phyloP scores from a whole-genome alignment of 2,888 invertebrate genomes.

The Argyresthia goedartella region DNA sequence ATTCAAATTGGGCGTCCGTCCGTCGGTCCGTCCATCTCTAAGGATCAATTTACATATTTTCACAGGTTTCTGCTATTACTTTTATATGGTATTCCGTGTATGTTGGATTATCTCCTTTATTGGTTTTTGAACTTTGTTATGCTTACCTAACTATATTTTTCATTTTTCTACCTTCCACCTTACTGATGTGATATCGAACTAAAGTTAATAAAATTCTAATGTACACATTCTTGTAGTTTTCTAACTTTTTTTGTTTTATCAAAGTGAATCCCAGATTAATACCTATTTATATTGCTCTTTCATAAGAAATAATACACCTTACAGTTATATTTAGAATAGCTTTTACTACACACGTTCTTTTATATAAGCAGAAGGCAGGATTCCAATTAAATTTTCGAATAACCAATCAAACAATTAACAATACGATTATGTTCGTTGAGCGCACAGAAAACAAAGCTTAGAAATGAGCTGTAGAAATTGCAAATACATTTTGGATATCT shows the following conservation, averaged over 20 bases:
- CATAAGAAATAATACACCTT: too few species aligned
- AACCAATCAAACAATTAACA: slow-evolving; percentile 4
- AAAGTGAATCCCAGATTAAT: too few species aligned
- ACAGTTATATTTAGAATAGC: too few species aligned
- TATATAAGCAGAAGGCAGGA: background rate
- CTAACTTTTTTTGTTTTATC: too few species aligned
- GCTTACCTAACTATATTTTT: background rate
- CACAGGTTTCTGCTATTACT: slow-evolving; percentile 61
- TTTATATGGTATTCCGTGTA: slow-evolving; percentile 35
- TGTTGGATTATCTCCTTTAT: background rate
- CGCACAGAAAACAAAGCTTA: slow-evolving; percentile 1
- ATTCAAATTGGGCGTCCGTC: slow-evolving; percentile 64
- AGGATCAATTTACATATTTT: slow-evolving; percentile 71
- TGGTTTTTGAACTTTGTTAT: background rate
- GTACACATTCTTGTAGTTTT: too few species aligned
- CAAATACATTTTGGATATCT: slow-evolving; percentile 14
- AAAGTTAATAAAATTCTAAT: too few species aligned
- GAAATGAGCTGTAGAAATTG: slow-evolving; percentile 1
- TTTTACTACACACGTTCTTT: background rate
- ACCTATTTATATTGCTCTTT: too few species aligned
- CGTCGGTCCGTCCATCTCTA: slow-evolving; percentile 62
- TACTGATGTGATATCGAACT: too few species aligned
- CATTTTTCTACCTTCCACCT: too few species aligned
- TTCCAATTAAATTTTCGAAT: slow-evolving; percentile 2
- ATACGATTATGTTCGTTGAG: slow-evolving; percentile 1